A percentile compares a stretch with the other conserved stretches of the same genome.
Conservation (phyloP, 2,113 vertebrate genomes). For the Ifrita kowaldi region DNA sequence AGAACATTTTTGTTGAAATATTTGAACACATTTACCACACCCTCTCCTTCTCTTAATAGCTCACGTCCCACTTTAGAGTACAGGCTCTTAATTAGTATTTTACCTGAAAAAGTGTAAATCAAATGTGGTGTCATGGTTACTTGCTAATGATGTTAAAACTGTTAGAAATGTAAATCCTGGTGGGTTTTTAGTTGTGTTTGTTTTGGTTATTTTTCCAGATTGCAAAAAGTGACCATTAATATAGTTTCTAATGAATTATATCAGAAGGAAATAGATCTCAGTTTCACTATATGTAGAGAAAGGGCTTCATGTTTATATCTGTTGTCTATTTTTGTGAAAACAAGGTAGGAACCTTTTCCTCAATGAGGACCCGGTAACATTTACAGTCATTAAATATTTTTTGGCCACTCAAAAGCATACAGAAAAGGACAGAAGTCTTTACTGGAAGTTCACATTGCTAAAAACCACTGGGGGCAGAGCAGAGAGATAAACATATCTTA, state of each 20-base stretch:
- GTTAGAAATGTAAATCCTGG: not conserved
- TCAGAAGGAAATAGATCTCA: not conserved
- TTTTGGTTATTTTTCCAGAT: not conserved
- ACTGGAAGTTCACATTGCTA: slow-evolving; percentile 45
- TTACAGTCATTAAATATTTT: not conserved
- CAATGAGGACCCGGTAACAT: not conserved
- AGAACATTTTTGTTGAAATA: not conserved
- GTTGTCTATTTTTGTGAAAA: not conserved
- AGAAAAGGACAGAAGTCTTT: slow-evolving; percentile 24
- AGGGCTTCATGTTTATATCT: not conserved
- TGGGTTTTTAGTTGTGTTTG: not conserved
- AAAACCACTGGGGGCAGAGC: slow-evolving; percentile 30
- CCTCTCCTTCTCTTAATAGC: not conserved
- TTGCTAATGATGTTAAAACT: not conserved
- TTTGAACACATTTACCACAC: not conserved
- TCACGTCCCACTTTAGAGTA: not conserved
- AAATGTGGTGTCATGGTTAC: not conserved
- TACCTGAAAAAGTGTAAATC: not conserved
- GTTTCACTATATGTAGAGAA: not conserved
- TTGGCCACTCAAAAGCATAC: not conserved
- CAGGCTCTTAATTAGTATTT: not conserved
- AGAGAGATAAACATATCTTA: slow-evolving; percentile 46
- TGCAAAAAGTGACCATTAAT: not conserved
- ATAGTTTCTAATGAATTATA: not conserved
- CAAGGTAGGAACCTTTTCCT: not conserved